A percentile compares a stretch with the other conserved stretches of the same genome.
Conservation (phyloP, 2,797 vertebrate species). For the Cynodonichthys magdalenae region DNA sequence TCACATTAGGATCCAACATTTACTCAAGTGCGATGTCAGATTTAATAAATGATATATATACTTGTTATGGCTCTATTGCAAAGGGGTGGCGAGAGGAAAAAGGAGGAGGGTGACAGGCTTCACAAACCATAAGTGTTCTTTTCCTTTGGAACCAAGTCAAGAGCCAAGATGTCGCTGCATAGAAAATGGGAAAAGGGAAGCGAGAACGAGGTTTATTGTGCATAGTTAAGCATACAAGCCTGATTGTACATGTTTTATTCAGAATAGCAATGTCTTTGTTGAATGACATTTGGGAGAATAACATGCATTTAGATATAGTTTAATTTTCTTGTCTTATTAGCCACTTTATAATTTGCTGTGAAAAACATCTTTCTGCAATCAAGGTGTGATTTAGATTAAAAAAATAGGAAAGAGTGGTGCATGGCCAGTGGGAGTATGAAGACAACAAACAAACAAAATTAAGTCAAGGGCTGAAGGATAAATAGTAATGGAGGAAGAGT, state of each 20-base stretch:
- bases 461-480: conserved; percentile 17
- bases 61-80: conserved; percentile 36
- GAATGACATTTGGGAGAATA: neutral
- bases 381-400: conserved; percentile 10
- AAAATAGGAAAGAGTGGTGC: conserved; percentile 2
- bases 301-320: neutral
- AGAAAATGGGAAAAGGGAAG: conserved; percentile 18
- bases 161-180: conserved; percentile 33
- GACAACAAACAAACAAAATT: neutral
- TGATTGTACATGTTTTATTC: conserved; percentile 23
- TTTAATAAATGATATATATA: conserved; percentile 75
- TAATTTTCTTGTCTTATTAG: neutral
- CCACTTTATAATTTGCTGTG: conserved; percentile 11
- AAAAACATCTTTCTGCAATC: conserved; percentile 23
- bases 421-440: neutral
- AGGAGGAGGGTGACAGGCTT: conserved; percentile 45
- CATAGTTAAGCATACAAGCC: conserved; percentile 34
- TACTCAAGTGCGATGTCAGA: conserved; percentile 72
- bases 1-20: conserved; percentile 64
- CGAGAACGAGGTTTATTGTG: conserved; percentile 17
- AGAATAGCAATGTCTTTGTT: neutral
- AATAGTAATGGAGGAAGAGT: conserved; percentile 12
- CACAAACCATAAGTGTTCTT: conserved; percentile 48
- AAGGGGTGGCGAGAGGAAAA: conserved; percentile 39
- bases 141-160: conserved; percentile 67